Base-by-base conservation (phyloP, 37 sponge, comb jelly and placozoan genomes). In the Lycopodina hypogea region DNA sequence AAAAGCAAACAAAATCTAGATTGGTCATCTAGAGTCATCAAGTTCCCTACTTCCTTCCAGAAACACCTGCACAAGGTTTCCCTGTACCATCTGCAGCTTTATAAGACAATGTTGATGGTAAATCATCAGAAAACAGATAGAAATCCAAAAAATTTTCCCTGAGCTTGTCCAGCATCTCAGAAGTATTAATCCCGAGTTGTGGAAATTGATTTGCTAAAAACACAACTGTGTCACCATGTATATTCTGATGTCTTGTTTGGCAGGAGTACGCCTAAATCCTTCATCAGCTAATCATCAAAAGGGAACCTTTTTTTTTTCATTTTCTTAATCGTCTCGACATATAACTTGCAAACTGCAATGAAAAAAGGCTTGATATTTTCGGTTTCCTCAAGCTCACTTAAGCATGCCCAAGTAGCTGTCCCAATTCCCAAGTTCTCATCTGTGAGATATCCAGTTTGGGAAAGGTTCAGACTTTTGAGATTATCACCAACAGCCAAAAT, bases 231-330 rank as follows among this genome's bases (percentile, higher is more conserved):
- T 53, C 59, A 71, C n/a, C 58, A 19, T 26, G 60, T 26, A 38
- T 61, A 81, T 3, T 61, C 18, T 42, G 15, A 35, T 36, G 39
- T 35, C 33, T 71, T 42, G 33, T 81, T 73, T 19, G 81, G 83
- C 6, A 48, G 30, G n/a, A n/a, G n/a, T n/a, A n/a, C n/a, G n/a
- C n/a, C n/a, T 42, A 85, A 85, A 51, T 85, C 74, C 52, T 78
- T 57, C 37, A 85, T 64, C 55, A 85, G 14, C 29, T 52, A 39
- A 41, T 78, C 84, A n/a, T 36, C 71, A 76, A 84, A 84, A 30
- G 84, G 77, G 42, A 84, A 84, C n/a, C n/a, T 45, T 84, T 76
- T 53, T 15, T 68, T 70, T 3, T 60, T 41, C 85, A 85, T 78
- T 56, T 78, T 85, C 41, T 76, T n/a, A 11, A 84, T 24, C 17